phyloP scores from a whole-genome alignment of 2,113 vertebrate genomes.

The Ciconia boyciana region DNA sequence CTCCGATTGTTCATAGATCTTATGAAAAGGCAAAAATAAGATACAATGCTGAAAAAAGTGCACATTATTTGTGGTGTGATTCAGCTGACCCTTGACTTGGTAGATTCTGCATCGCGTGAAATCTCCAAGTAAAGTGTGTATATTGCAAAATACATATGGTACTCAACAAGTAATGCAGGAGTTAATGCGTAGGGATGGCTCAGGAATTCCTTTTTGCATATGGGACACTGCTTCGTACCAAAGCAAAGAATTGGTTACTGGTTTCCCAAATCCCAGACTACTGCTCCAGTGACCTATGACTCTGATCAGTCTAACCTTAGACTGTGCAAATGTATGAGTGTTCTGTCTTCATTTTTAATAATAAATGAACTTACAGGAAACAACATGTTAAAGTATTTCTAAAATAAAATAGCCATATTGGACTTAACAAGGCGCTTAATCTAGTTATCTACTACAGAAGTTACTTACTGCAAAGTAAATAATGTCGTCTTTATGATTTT shows the following conservation, averaged over 20 bases:
- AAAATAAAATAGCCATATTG: background rate
- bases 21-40: background rate
- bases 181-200: background rate
- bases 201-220: background rate
- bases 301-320: background rate
- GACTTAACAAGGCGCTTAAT: conserved; percentile 10
- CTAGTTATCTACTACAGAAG: background rate
- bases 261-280: background rate
- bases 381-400: background rate
- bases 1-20: background rate
- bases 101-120: background rate
- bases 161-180: background rate
- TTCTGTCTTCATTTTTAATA: conserved; percentile 28
- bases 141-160: background rate
- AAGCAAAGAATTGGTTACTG: background rate
- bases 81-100: background rate
- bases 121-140: background rate
- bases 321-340: background rate
- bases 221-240: background rate
- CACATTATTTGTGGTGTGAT: background rate
- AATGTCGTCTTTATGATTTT: background rate
- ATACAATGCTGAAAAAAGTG: background rate
- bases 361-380: conserved; percentile 2
- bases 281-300: background rate
- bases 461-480: background rate